These are phyloP conservation scores for Dendrophyllia cribrosa DNA, from an alignment of 64 coral and sea anemone species.

Conservation along the genomic window DNA sequence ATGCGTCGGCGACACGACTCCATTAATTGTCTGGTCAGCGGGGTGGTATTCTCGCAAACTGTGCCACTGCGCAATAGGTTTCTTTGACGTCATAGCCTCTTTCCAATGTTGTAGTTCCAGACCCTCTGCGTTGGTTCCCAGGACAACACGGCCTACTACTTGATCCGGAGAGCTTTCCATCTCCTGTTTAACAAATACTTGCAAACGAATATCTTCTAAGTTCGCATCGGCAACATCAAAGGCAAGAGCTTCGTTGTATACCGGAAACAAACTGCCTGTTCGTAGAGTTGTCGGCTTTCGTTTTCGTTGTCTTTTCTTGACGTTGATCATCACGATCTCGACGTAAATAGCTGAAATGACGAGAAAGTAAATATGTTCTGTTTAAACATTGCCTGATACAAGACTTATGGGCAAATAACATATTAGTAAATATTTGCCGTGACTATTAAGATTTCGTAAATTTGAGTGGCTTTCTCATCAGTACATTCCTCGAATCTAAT, in stretches of 20 bases:
- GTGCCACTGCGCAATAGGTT: constrained; percentile 97
- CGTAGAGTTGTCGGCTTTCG: constrained; percentile 87
- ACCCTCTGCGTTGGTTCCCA: constrained; percentile 79
- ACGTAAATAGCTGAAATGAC: constrained; percentile 81
- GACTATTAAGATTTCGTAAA: too few species aligned
- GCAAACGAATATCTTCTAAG: constrained; percentile 85
- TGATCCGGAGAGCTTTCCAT: constrained; percentile 89
- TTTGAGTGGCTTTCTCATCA: too few species aligned
- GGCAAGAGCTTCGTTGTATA: constrained; percentile 97
- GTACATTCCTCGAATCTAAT: too few species aligned
- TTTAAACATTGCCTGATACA: neutral
- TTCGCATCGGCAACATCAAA: constrained; percentile 90
- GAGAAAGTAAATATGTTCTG: neutral
- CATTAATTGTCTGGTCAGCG: constrained; percentile 12
- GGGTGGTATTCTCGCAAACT: constrained; percentile 76
- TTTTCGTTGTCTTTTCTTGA: constrained; percentile 83
- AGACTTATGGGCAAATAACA: neutral
- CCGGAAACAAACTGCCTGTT: constrained; percentile 81
- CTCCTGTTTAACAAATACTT: constrained; percentile 96
- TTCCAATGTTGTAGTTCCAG: constrained; percentile 91
- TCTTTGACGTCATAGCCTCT: constrained; percentile 97
- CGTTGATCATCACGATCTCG: constrained; percentile 90
- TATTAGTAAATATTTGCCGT: too few species aligned
- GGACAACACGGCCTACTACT: constrained; percentile 82
- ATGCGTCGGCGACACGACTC: constrained; percentile 9